Percentiles rank a stretch among this genome's conserved stretches.
phyloP scores from a whole-genome alignment of 2,888 invertebrate genomes.

The Acrobasis repandana region DNA sequence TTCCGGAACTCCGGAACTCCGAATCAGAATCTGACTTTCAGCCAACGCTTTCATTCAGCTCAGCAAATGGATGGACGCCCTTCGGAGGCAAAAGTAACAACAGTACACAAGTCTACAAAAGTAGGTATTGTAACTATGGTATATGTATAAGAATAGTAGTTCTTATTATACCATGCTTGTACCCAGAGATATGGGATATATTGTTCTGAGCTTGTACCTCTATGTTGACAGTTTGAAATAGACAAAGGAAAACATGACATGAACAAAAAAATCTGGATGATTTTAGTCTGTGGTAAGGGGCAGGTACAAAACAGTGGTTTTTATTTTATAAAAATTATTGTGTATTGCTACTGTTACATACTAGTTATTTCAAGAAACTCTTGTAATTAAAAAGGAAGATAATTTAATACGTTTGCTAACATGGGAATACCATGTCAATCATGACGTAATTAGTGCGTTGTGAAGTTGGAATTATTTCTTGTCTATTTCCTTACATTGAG shows the following conservation, averaged over 20 bases:
- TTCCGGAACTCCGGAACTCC: too few species aligned
- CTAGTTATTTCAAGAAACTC: not conserved
- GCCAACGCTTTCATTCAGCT: too few species aligned
- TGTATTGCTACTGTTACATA: not conserved
- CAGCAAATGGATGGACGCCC: too few species aligned
- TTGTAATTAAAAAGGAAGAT: not conserved
- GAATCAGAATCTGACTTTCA: too few species aligned
- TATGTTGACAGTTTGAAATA: not conserved
- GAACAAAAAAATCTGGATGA: not conserved
- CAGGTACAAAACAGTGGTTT: constrained; percentile 16
- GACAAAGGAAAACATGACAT: not conserved
- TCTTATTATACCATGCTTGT: too few species aligned
- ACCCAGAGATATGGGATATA: too few species aligned
- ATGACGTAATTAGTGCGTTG: constrained; percentile 34
- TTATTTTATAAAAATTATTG: not conserved
- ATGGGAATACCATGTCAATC: not conserved
- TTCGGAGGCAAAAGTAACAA: too few species aligned
- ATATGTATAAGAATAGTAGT: too few species aligned
- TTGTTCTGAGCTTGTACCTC: too few species aligned
- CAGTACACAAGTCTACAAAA: too few species aligned
- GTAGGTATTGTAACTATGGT: too few species aligned
- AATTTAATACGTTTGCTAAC: not conserved
- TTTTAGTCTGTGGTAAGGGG: not conserved
- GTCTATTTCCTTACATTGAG: constrained; percentile 69
- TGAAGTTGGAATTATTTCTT: constrained; percentile 56